These are phyloP conservation scores for Stegostoma tigrinum DNA, from an alignment of 2,113 vertebrate genomes.

Conservation along the genomic window DNA sequence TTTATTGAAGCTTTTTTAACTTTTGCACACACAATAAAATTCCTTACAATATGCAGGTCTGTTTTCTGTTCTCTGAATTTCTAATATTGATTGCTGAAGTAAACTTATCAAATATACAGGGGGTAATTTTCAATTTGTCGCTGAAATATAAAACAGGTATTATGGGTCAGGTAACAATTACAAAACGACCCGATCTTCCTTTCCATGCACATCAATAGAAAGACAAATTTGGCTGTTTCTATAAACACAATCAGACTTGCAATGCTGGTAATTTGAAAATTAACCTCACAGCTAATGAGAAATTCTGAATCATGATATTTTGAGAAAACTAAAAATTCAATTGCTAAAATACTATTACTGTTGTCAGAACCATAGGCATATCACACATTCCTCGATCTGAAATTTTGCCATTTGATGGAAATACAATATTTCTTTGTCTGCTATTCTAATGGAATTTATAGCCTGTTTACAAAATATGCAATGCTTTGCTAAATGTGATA, in stretches of 20 bases:
- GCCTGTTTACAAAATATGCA: background rate
- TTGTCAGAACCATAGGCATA: too few species aligned
- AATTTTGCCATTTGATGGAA: too few species aligned
- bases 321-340: background rate
- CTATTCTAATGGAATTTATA: background rate
- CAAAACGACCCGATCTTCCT: background rate
- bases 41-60: background rate
- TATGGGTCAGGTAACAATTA: background rate
- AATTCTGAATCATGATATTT: background rate
- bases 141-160: background rate
- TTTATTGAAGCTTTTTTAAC: background rate
- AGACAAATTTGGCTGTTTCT: background rate
- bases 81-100: background rate
- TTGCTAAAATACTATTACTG: background rate
- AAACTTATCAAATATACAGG: background rate
- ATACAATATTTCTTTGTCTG: background rate
- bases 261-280: constrained; percentile 18
- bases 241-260: background rate
- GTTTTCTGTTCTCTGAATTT: background rate
- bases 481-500: background rate
- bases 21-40: background rate
- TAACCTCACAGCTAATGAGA: background rate
- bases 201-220: background rate
- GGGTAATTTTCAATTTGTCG: background rate
- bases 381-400: too few species aligned